Evolutionary conservation across 1,140 invertebrate species (phyloP).

Genomic region (Pentalonia nigronervosa): DNA sequence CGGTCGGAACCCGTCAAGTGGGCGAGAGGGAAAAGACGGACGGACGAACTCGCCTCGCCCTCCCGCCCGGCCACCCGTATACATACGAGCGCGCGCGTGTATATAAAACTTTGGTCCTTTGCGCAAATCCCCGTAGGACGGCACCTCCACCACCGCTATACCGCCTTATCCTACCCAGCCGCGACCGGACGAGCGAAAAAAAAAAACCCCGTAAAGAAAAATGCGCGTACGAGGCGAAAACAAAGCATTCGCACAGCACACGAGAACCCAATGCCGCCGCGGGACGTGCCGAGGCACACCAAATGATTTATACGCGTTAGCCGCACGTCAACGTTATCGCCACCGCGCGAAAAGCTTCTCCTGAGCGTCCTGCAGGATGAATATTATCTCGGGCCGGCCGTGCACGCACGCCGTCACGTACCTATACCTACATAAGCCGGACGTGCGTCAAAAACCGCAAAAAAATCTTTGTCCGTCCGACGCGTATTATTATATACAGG

Average conservation of each 20-base stretch:
- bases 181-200: background rate
- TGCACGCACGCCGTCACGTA: constrained; percentile 21
- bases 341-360: constrained; percentile 9
- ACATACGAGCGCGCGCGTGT: background rate
- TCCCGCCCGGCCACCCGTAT: background rate
- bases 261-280: background rate
- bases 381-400: background rate
- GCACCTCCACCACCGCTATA: background rate
- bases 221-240: background rate
- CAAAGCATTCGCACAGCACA: constrained; percentile 12
- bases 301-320: constrained; percentile 48
- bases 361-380: background rate
- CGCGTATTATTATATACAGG: background rate
- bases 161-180: background rate
- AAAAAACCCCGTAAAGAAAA: background rate
- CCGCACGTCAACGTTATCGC: constrained; percentile 41
- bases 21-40: background rate
- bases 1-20: background rate
- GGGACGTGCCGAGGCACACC: constrained; percentile 30
- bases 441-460: constrained; percentile 36
- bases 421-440: constrained; percentile 13
- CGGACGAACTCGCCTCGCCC: background rate
- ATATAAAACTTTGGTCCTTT: constrained; percentile 44
- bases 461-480: background rate
- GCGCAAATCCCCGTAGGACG: constrained; percentile 29